These are phyloP conservation scores for Porphyrio hochstetteri DNA, from an alignment of 2,113 vertebrate species.

Conservation along the genomic window DNA sequence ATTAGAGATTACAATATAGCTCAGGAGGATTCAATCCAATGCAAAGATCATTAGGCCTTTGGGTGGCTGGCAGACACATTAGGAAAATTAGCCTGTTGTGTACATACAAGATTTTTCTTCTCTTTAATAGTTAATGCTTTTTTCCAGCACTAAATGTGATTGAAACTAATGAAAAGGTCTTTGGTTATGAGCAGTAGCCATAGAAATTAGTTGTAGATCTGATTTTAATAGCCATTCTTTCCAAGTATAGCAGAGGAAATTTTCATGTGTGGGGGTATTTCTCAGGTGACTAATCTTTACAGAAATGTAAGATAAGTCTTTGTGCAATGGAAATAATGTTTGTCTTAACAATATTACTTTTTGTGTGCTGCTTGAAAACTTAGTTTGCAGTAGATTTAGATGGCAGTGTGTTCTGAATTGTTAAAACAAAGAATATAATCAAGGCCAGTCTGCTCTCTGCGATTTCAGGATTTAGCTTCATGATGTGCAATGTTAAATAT, in stretches of 20 bases:
- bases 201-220: neutral
- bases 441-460: neutral
- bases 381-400: neutral
- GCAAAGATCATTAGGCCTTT: neutral
- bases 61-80: neutral
- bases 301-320: neutral
- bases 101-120: neutral
- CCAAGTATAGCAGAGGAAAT: neutral
- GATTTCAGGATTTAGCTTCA: neutral
- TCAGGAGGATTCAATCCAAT: neutral
- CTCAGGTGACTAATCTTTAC: neutral
- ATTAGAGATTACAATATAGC: neutral
- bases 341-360: neutral
- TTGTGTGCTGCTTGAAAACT: neutral
- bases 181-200: neutral
- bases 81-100: neutral
- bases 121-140: neutral
- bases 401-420: neutral
- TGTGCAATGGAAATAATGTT: neutral
- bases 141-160: neutral
- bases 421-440: neutral
- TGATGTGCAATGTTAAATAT: neutral
- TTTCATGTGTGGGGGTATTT: neutral
- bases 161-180: neutral
- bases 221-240: neutral